These are phyloP conservation scores for Metalampra italica DNA, from an alignment of 2,888 invertebrate genomes.

Conservation along the genomic window DNA sequence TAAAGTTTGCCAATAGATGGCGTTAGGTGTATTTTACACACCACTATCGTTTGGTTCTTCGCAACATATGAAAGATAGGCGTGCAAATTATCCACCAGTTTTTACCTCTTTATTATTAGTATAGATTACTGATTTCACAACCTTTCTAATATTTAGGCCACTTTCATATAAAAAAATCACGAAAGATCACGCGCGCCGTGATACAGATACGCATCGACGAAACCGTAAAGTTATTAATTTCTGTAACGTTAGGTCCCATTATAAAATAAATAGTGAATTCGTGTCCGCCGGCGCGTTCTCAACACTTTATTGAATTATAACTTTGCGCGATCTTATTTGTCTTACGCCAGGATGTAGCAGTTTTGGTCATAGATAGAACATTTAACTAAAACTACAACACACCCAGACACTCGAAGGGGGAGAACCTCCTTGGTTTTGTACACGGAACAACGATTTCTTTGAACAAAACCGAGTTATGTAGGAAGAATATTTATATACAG, in stretches of 20 bases:
- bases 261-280: slow-evolving; percentile 44
- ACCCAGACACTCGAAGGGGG: too few relatives aligned
- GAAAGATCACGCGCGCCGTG: slow-evolving; percentile 15
- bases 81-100: too few relatives aligned
- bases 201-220: slow-evolving; percentile 27
- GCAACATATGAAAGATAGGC: too few relatives aligned
- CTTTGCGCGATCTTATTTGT: slow-evolving; percentile 41
- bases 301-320: slow-evolving; percentile 51
- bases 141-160: neutral
- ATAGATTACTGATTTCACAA: neutral
- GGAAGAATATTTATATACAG: too few relatives aligned
- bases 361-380: slow-evolving; percentile 24
- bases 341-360: slow-evolving; percentile 11
- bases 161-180: slow-evolving; percentile 1
- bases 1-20: too few relatives aligned
- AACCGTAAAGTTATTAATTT: slow-evolving; percentile 33
- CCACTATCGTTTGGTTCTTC: too few relatives aligned
- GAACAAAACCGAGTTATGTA: too few relatives aligned
- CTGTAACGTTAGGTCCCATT: slow-evolving; percentile 24
- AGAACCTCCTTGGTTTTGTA: too few relatives aligned
- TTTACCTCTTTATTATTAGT: too few relatives aligned
- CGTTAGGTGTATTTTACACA: too few relatives aligned
- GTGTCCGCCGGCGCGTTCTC: slow-evolving; percentile 29
- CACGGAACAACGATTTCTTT: too few relatives aligned
- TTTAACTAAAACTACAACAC: too few relatives aligned